Evolutionary conservation across 2,113 vertebrate species (phyloP), one percentile per base, ranked within the genome.

Genomic region (Psophia crepitans): DNA sequence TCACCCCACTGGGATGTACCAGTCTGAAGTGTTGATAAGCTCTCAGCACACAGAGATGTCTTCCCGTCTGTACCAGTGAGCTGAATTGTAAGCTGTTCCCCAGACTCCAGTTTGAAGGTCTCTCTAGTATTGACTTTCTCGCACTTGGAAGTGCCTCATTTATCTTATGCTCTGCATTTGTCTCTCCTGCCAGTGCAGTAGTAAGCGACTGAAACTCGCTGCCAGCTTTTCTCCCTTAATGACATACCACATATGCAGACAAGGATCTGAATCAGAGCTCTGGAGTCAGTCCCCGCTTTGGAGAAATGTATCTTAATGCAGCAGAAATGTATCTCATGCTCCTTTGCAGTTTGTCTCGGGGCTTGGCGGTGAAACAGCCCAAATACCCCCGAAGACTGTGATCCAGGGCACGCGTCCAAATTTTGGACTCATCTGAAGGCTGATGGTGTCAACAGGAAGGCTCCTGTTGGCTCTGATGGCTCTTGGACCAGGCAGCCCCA

Each of bases 121-220:
- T 97, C 96, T 96, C 91, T 54, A 85, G 96, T 96, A 96, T 97
- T 96, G 96, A 97, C 96, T 96, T 96, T 87, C 93, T 93, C 4
- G 61, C 89, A 82, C 81, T 96, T 96, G 94, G 89, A 97, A 97
- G 96, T 96, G 94, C 87, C 96, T 97, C 96, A 97, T 97, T 96
- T 97, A 96, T 97, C 96, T 97, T 97, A 76, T 4, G 78, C 81
- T 96, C 91, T 93, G 91, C 89, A 95, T 97, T 97, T 96, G 74
- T 97, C 94, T 97, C 93, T 75, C 61, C 89, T 97, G 96, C 96
- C 96, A 93, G 84, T 61, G 91, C 65, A 53, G 84, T 82, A 93
- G 93, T 95, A 94, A 97, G 94, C 1, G 33, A 87, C 61, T 89
- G 70, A 71, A 93, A 65, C 81, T 93, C 6, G 28, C 93, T 93